Base-by-base conservation (phyloP, 2,888 invertebrate genomes). In the Odontomyia ornata region DNA sequence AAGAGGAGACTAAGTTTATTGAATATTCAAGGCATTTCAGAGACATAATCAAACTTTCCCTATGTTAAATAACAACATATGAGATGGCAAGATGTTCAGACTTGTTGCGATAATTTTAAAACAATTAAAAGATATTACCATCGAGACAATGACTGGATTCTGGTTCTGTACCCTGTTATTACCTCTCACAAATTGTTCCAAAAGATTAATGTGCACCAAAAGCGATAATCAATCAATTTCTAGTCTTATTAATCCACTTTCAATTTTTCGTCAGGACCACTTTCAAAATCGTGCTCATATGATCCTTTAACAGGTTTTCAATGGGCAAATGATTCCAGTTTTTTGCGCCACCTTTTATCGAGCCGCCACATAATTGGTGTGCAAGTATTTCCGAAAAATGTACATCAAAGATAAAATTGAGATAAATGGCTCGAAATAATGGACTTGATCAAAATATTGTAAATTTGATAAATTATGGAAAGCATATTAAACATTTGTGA, bases 401-500 rank as follows among this genome's bases (percentile, higher is more conserved):
- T 15, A 52, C 15, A 52, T n/a, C n/a, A 52, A 4, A 25, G 27
- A 27, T 15, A n/a, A 62, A 62, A 62, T 25, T 62, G 62, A 62
- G 62, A 62, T 62, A 62, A 62, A 62, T 62, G 25, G 27, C 62
- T 27, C n/a, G 15, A 62, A 62, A 62, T 62, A 62, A 62, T 62
- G 62, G 62, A 52, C 7, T 4, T 52, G 52, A 52, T 52, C 18
- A 52, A 52, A 52, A n/a, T 52, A 52, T n/a, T 52, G 52, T 52
- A 18, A 52, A n/a, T 52, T 52, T 52, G 52, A 52, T 52, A 15
- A 52, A 52, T 52, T 52, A 15, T 15, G 4, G 36, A 52, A 9
- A 18, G 4, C 7, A 52, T 9, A 52, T 52, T 52, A 15, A 18
- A 52, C 15, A n/a, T 52, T 52, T 52, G 4, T 18, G 52, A 18